A percentile compares a stretch with the other conserved stretches of the same genome.
These are phyloP conservation scores for Halcyon leucocephala DNA, from an alignment of 2,797 vertebrate species.

Conservation along the genomic window DNA sequence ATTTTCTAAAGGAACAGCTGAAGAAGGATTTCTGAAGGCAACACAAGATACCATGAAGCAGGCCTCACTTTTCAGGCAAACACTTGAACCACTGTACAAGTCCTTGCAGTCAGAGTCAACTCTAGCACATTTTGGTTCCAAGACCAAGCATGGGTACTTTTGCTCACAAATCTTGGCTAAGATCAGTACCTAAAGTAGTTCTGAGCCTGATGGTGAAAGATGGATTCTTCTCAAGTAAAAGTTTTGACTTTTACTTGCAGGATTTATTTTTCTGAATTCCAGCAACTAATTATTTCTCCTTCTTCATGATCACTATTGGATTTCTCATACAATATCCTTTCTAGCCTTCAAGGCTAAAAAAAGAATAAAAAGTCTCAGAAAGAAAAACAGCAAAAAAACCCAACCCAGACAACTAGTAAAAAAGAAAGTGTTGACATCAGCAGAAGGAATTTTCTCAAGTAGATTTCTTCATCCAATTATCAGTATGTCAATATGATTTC, in stretches of 20 bases:
- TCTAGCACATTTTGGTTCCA: not conserved
- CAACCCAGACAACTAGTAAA: not conserved
- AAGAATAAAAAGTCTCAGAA: not conserved
- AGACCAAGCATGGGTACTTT: not conserved
- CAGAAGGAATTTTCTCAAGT: not conserved
- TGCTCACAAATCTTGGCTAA: not conserved
- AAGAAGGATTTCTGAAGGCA: not conserved
- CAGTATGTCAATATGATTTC: not conserved
- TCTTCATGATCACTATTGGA: not conserved
- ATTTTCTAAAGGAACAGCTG: not conserved
- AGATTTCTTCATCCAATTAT: not conserved
- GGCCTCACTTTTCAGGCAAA: not conserved
- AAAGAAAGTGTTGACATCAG: not conserved
- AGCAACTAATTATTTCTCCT: not conserved
- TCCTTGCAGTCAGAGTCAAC: not conserved
- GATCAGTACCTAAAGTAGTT: not conserved
- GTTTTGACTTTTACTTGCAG: not conserved
- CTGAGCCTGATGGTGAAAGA: not conserved
- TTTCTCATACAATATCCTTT: not conserved
- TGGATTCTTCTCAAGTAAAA: not conserved
- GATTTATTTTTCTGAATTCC: not conserved
- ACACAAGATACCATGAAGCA: not conserved
- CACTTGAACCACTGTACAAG: not conserved
- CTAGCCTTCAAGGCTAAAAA: not conserved
- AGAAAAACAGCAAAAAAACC: not conserved